Base-by-base conservation (phyloP, 2,888 invertebrate genomes). In the Brachyptera risi region DNA sequence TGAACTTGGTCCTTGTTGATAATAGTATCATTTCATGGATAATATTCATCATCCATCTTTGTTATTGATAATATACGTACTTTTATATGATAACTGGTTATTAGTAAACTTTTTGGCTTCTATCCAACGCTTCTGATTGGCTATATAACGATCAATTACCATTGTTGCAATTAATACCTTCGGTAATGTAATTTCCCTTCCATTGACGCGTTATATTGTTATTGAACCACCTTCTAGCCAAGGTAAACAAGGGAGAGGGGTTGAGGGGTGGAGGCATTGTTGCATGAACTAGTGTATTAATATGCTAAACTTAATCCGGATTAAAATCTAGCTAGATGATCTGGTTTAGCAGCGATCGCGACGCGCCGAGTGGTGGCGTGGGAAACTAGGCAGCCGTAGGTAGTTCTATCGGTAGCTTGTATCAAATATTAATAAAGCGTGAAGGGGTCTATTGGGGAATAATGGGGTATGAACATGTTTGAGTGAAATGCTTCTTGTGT, bases 261-360 rank as follows among this genome's bases (percentile, higher is more conserved):
- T 24, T 24, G 26, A n/a, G 24, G 35, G n/a, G 27, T 15, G 51
- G 51, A 21, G 35, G 17, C 9, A 37, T 17, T 17, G 54, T 35
- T 11, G 23, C 11, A 21, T 23, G 37, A 19, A 2, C 23, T 35
- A 37, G 37, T 54, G 21, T 54, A 54, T 54, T 54, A 54, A 54
- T 54, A 54, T 54, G 54, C 54, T 54, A 54, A 54, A 54, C 54
- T 37, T 54, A 54, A 54, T 35, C 54, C 54, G 35, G 54, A 35
- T 54, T 35, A 37, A 54, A 31, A 21, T 37, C 21, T 17, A 21
- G 54, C 35, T 37, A 54, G 54, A 54, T 54, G 54, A 35, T 35
- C 35, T 37, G 54, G 54, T 54, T 54, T 54, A 54, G 23, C n/a
- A 21, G 47, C 21, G 47, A 47, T 47, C 23, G 47, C 31, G 11